These are phyloP conservation scores for Dryas iulia DNA, from an alignment of 1,140 invertebrate species.

Conservation along the genomic window DNA sequence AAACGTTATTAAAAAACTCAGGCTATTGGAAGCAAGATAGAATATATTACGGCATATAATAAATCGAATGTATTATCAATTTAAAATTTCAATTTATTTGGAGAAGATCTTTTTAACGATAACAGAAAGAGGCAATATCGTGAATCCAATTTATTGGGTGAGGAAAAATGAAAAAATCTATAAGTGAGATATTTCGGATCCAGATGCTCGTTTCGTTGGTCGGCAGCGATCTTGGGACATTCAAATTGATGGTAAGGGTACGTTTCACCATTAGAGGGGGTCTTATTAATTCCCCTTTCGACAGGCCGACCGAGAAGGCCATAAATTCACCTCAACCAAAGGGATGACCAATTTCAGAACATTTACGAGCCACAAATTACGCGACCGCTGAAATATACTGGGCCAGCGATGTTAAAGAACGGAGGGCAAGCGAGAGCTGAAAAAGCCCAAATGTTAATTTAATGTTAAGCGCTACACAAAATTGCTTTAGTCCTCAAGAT, in stretches of 20 bases:
- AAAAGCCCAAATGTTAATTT: conserved; percentile 75
- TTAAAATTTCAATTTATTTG: conserved; percentile 1
- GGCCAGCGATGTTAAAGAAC: conserved; percentile 53
- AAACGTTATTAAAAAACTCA: background rate
- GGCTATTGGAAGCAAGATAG: background rate
- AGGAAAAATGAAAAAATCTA: conserved; percentile 64
- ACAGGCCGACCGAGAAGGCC: conserved; percentile 77
- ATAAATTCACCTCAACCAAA: conserved; percentile 80
- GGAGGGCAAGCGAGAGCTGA: conserved; percentile 58
- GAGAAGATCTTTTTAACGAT: conserved; percentile 9
- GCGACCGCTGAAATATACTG: conserved; percentile 78
- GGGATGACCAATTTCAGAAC: conserved; percentile 80
- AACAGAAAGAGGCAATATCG: conserved; percentile 37
- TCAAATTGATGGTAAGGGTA: conserved; percentile 79
- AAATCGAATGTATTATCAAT: conserved; percentile 1
- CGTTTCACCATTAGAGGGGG: conserved; percentile 78
- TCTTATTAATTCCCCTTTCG: conserved; percentile 80
- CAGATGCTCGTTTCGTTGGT: conserved; percentile 60
- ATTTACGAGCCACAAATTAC: conserved; percentile 81
- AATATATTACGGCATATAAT: background rate
- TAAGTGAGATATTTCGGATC: conserved; percentile 69
- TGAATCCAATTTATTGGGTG: conserved; percentile 58
- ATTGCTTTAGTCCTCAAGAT: conserved; percentile 69
- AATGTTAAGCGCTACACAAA: conserved; percentile 64
- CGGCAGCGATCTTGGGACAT: conserved; percentile 70